Conservation (phyloP, 1,140 invertebrate species). For the Streblospio benedicti region DNA sequence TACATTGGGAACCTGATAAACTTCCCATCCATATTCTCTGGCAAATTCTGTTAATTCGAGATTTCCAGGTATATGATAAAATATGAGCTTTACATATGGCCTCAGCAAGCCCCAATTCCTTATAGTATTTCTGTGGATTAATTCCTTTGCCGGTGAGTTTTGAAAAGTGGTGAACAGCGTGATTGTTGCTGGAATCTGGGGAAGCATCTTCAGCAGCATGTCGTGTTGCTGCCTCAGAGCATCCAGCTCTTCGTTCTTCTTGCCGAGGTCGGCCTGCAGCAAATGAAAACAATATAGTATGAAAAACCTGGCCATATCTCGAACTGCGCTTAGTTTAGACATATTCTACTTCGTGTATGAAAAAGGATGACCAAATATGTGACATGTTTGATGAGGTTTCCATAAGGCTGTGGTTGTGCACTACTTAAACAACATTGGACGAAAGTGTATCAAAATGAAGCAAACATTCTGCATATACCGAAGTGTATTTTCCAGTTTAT, state of each 20-base stretch:
- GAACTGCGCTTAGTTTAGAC: too few species aligned
- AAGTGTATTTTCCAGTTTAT: too few species aligned
- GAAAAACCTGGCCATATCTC: too few species aligned
- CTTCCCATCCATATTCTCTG: not conserved
- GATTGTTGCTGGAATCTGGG: too few species aligned
- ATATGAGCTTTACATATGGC: not conserved
- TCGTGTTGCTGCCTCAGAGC: constrained; percentile 1
- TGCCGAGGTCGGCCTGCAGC: not conserved
- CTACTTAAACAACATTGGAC: too few species aligned
- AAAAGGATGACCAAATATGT: too few species aligned
- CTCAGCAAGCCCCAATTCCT: not conserved
- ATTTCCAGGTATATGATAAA: not conserved
- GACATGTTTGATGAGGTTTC: too few species aligned
- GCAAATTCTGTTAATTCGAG: not conserved
- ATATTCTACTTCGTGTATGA: too few species aligned
- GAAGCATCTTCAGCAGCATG: not conserved
- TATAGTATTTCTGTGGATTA: not conserved
- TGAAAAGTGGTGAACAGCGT: constrained; percentile 8
- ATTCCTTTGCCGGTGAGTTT: not conserved
- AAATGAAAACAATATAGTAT: too few species aligned
- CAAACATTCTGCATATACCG: too few species aligned
- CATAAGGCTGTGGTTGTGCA: too few species aligned
- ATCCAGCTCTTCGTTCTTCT: not conserved
- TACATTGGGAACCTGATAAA: not conserved
- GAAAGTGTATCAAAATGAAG: too few species aligned